A percentile compares a stretch with the other conserved stretches of the same genome.
phyloP scores from a whole-genome alignment of 2,113 vertebrate species.

The Coracopsis vasa region DNA sequence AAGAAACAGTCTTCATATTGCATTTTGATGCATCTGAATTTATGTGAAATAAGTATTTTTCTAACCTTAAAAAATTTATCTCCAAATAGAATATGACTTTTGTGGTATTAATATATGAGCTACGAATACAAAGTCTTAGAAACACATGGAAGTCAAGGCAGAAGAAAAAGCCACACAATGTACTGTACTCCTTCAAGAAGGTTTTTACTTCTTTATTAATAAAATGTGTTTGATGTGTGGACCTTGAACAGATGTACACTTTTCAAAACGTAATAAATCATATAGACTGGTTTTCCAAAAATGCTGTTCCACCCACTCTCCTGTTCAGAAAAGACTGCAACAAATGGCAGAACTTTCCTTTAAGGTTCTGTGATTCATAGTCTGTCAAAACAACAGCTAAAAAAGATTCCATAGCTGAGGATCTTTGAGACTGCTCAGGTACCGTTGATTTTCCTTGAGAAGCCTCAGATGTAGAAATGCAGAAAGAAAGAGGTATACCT shows the following conservation, averaged over 20 bases:
- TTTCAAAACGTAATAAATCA: conserved; percentile 22
- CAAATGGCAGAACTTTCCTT: background rate
- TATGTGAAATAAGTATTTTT: background rate
- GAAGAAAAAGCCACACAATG: background rate
- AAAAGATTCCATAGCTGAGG: background rate
- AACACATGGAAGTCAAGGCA: background rate
- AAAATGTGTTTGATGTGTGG: background rate
- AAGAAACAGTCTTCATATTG: background rate
- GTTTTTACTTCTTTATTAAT: background rate
- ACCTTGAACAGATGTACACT: background rate
- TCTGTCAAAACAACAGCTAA: background rate
- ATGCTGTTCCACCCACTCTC: background rate
- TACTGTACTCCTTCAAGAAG: background rate
- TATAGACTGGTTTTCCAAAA: background rate
- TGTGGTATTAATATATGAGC: background rate
- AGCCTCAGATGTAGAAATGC: background rate
- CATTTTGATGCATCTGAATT: background rate
- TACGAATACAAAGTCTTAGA: background rate
- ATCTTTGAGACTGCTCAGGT: background rate
- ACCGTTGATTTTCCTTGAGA: background rate
- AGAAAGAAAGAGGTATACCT: background rate
- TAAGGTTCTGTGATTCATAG: background rate
- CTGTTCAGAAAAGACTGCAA: background rate
- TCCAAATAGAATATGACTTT: background rate
- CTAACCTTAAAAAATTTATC: background rate